Conservation (phyloP, 2,113 vertebrate genomes). For the Brachypteracias leptosomus region DNA sequence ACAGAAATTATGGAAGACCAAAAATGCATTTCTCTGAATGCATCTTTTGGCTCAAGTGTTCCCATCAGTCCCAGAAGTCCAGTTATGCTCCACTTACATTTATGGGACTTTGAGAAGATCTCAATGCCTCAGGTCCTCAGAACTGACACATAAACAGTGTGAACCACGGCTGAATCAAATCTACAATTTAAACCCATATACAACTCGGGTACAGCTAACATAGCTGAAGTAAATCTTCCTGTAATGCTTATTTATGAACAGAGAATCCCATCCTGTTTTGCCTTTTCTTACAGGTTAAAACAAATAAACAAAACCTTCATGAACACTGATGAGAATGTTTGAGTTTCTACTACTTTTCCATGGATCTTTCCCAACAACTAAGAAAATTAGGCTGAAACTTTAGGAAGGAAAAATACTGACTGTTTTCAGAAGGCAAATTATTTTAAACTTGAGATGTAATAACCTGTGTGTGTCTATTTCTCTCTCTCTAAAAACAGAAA, state of each 20-base stretch:
- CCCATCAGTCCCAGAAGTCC: background rate
- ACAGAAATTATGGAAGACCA: background rate
- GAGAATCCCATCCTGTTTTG: background rate
- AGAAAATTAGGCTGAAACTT: background rate
- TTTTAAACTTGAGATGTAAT: background rate
- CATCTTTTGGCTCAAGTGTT: background rate
- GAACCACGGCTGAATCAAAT: background rate
- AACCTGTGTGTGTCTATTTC: background rate
- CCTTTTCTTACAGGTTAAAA: background rate
- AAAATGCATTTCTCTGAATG: background rate
- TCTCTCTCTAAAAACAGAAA: background rate
- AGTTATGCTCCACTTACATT: background rate
- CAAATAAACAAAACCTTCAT: background rate
- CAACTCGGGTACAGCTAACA: background rate
- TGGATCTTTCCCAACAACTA: background rate
- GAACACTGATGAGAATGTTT: background rate
- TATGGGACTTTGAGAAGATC: rapidly evolving
- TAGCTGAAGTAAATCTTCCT: background rate
- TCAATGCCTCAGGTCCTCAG: background rate
- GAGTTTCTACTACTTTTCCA: background rate
- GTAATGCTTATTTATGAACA: background rate
- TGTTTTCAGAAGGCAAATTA: background rate
- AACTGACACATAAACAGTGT: background rate
- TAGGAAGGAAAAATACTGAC: background rate
- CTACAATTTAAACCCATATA: background rate